Evolutionary conservation across 2,888 invertebrate genomes (phyloP), one percentile per base, ranked within the genome.

Genomic region (Xanthia togata): DNA sequence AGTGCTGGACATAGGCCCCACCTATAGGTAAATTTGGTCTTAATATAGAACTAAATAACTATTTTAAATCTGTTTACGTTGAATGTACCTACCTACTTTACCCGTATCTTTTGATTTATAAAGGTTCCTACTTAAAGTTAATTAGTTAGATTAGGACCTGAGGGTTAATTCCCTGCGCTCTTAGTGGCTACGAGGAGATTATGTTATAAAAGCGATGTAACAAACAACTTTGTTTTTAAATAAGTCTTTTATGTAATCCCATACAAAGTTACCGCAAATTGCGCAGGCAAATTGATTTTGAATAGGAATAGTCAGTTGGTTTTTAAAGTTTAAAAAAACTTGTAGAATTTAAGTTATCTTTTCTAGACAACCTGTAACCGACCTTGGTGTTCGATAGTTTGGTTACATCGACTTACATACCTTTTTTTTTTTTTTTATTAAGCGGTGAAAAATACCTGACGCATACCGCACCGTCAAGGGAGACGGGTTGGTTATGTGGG

Each of bases 31-130:
- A 31, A 31, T n/a, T 55, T n/a, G 35, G 14, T 67, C 9, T 50
- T 23, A 20, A 68, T 17, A 53, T 20, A 50, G 9, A 67, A 67
- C 31, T 35, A 67, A 6, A 20, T 20, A 50, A 20, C 50, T 47
- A 50, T 50, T 50, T 23, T 50, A 50, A 8, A 9, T 50, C 23
- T 23, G 23, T 23, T 23, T 50, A 50, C n/a, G 3, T 50, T 50
- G 14, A 11, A 50, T 50, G 11, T 50, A 73, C n/a, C n/a, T n/a
- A n/a, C n/a, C n/a, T n/a, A n/a, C 41, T 68, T 41, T n/a, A 73
- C 8, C 20, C 17, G n/a, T 64, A 80, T 35, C 35, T 69, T 79
- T 68, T 79, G 63, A 69, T 74, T 64, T 53, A 80, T 75, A 74
- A 69, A 50, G 69, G 81, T 74, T 53, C 17, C 31, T 65, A 59